Evolutionary conservation across 1,140 invertebrate genomes (phyloP).

Genomic region (Magallana ariakensis): DNA sequence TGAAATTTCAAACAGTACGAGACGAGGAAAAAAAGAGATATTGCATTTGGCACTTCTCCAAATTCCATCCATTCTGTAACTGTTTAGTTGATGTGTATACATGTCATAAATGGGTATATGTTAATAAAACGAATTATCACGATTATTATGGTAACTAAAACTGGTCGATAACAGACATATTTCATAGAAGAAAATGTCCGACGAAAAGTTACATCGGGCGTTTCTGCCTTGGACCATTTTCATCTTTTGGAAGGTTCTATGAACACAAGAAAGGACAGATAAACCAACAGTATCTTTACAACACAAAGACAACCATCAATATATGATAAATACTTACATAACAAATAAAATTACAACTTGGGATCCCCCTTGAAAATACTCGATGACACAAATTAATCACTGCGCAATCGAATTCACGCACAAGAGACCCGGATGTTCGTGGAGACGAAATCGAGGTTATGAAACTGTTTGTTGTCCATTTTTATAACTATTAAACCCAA

Average conservation of each 20-base stretch:
- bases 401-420: slow-evolving; percentile 46
- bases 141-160: background rate
- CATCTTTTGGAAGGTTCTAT: background rate
- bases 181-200: slow-evolving; percentile 16
- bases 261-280: background rate
- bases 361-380: slow-evolving; percentile 41
- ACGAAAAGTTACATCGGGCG: slow-evolving; percentile 33
- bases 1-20: too few relatives aligned
- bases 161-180: background rate
- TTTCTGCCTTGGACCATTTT: background rate
- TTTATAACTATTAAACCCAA: background rate
- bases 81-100: background rate
- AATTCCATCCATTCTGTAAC: background rate
- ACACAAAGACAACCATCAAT: background rate
- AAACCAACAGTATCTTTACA: background rate
- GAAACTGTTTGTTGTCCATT: background rate
- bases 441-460: slow-evolving; percentile 31
- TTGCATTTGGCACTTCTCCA: background rate
- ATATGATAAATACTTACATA: slow-evolving; percentile 39
- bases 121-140: background rate
- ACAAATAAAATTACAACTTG: slow-evolving; percentile 41
- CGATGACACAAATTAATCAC: slow-evolving; percentile 49
- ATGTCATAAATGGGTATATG: background rate
- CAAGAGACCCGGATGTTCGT: slow-evolving; percentile 46
- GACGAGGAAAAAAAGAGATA: background rate